phyloP scores from a whole-genome alignment of 2,113 vertebrate genomes.

The Butorides virescens region DNA sequence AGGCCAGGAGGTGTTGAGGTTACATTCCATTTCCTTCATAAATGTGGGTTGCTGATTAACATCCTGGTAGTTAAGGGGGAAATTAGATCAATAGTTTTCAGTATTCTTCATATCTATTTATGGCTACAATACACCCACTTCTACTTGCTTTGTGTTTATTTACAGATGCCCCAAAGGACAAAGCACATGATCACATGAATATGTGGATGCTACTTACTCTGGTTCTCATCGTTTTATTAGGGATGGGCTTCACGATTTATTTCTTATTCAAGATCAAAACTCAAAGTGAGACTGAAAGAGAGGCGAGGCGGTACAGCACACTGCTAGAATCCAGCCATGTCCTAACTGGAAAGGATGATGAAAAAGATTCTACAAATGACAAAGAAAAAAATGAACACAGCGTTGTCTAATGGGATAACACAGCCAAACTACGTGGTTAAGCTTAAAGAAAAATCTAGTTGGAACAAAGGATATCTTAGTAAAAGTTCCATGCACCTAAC shows the following conservation, averaged over 20 bases:
- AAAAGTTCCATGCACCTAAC: not conserved
- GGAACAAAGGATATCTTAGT: not conserved
- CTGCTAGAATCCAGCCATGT: not conserved
- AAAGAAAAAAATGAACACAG: not conserved
- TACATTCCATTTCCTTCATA: not conserved
- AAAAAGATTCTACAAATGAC: not conserved
- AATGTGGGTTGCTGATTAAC: not conserved
- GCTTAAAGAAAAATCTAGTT: not conserved
- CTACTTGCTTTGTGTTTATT: not conserved
- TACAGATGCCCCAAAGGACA: not conserved
- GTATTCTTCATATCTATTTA: not conserved
- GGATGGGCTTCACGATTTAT: not conserved
- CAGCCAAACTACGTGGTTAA: not conserved
- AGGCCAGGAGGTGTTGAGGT: not conserved
- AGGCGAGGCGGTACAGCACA: fast-evolving
- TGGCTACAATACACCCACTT: not conserved
- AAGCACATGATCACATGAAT: not conserved
- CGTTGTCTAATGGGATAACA: not conserved
- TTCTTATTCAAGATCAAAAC: slow-evolving; percentile 3
- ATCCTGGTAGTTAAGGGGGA: not conserved
- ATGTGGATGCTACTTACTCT: not conserved
- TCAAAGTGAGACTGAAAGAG: not conserved
- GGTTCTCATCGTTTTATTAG: not conserved
- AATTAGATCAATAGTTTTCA: not conserved
- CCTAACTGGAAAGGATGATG: not conserved